Percentiles rank a stretch among this genome's conserved stretches.
Conservation (phyloP, 1,140 invertebrate genomes). For the Hyposmocoma kahamanoa region DNA sequence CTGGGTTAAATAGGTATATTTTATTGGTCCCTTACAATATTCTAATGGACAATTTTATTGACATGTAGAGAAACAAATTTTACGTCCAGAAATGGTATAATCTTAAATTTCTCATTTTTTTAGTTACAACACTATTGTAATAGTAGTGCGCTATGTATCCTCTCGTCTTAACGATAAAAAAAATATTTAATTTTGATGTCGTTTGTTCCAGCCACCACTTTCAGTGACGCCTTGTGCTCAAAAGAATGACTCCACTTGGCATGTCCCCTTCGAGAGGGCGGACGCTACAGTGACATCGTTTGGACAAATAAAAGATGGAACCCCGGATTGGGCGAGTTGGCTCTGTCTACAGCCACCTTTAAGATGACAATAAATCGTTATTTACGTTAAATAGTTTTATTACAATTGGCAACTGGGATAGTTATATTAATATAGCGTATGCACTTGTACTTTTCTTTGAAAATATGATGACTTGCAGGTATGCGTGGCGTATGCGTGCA, state of each 20-base stretch:
- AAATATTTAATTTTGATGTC: not conserved
- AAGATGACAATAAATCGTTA: conserved; percentile 1
- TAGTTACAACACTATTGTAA: no score
- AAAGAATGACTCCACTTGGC: conserved; percentile 42
- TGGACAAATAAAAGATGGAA: conserved; percentile 31
- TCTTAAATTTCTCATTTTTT: no score
- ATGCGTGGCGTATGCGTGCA: no score
- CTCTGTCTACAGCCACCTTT: conserved; percentile 34
- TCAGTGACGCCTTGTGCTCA: conserved; percentile 52
- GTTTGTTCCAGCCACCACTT: conserved; percentile 38
- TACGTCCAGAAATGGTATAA: no score
- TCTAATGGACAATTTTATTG: no score
- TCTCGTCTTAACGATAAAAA: not conserved
- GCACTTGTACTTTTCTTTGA: no score
- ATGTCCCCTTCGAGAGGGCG: conserved; percentile 47
- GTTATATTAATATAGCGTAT: no score
- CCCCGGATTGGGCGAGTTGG: conserved; percentile 46
- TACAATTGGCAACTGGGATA: not conserved
- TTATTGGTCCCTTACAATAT: no score
- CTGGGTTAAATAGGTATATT: no score
- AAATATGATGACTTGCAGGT: no score
- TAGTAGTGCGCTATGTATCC: no score
- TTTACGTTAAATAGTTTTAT: not conserved
- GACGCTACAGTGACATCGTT: conserved; percentile 1
- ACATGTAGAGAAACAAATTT: no score